Percentiles rank a stretch among this genome's conserved stretches.
phyloP scores from a whole-genome alignment of 2,797 vertebrate species.

The Coranthus polyacanthus region DNA sequence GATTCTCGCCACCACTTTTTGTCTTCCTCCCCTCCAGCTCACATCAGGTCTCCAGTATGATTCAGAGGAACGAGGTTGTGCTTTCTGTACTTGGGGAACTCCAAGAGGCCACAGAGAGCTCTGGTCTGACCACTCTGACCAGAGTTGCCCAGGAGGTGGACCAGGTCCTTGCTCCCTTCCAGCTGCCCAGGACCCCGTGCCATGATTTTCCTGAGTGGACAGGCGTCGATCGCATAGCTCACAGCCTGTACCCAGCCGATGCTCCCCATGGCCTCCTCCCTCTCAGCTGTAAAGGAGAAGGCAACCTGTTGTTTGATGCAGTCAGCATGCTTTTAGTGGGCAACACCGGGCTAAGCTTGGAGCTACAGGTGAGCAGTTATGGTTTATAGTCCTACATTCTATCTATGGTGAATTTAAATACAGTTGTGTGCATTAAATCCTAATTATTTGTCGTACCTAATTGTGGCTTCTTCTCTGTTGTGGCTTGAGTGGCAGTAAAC shows the following conservation, averaged over 20 bases:
- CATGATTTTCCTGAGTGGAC: constrained; percentile 86
- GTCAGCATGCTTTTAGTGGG: constrained; percentile 92
- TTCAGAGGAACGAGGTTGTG: constrained; percentile 90
- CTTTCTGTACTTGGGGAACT: constrained; percentile 90
- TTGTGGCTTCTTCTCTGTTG: not conserved
- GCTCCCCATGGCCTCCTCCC: constrained; percentile 91
- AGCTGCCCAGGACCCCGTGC: constrained; percentile 83
- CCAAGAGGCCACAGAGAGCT: constrained; percentile 92
- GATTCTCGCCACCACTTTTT: not conserved
- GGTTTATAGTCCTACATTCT: not conserved
- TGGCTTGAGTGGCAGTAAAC: too few species aligned
- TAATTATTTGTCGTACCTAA: too few species aligned
- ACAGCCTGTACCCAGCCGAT: constrained; percentile 91
- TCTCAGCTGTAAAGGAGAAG: constrained; percentile 90
- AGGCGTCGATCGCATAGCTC: constrained; percentile 88
- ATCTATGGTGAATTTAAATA: not conserved
- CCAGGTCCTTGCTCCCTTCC: constrained; percentile 85
- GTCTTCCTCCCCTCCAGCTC: not conserved
- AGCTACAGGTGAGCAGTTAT: constrained; percentile 89
- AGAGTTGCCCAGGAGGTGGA: constrained; percentile 88
- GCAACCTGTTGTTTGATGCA: constrained; percentile 93
- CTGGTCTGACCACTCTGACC: constrained; percentile 88
- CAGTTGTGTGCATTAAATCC: not conserved
- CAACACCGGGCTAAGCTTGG: constrained; percentile 88
- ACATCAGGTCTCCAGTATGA: constrained; percentile 84